These are phyloP conservation scores for Sebastes kiyomatsui DNA, from an alignment of 2,797 vertebrate genomes.

Conservation along the genomic window DNA sequence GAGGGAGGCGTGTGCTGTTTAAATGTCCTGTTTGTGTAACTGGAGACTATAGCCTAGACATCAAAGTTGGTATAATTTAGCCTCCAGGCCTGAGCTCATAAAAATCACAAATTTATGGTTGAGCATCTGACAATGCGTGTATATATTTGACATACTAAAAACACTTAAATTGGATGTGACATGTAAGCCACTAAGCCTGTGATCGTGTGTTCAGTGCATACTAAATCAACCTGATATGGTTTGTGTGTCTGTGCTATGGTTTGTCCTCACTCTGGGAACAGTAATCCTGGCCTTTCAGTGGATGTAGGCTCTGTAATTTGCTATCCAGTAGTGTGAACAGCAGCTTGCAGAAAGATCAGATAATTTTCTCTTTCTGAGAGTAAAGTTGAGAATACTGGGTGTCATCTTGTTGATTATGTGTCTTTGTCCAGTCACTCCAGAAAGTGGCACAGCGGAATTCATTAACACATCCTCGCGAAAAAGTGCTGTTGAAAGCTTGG, in stretches of 20 bases:
- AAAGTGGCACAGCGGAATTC: not conserved
- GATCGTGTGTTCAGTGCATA: conserved; percentile 34
- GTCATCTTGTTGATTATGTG: not conserved
- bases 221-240: conserved; percentile 35
- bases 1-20: conserved; percentile 59
- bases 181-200: conserved; percentile 5
- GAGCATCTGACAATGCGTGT: not conserved
- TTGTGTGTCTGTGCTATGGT: conserved; percentile 32
- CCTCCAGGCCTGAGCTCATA: conserved; percentile 12
- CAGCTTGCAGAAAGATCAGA: conserved; percentile 2
- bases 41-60: conserved; percentile 17
- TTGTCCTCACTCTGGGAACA: conserved; percentile 9
- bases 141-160: not conserved
- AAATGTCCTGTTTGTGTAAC: conserved; percentile 60
- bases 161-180: conserved; percentile 3
- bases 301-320: conserved; percentile 14
- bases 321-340: not conserved
- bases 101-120: conserved; percentile 10
- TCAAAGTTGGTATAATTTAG: conserved; percentile 28
- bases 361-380: conserved; percentile 7
- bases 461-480: not conserved
- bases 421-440: not conserved
- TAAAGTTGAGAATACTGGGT: not conserved
- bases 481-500: not conserved
- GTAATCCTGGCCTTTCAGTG: conserved; percentile 23